Conservation (phyloP, 2,797 vertebrate species). For the Anniella stebbinsi region DNA sequence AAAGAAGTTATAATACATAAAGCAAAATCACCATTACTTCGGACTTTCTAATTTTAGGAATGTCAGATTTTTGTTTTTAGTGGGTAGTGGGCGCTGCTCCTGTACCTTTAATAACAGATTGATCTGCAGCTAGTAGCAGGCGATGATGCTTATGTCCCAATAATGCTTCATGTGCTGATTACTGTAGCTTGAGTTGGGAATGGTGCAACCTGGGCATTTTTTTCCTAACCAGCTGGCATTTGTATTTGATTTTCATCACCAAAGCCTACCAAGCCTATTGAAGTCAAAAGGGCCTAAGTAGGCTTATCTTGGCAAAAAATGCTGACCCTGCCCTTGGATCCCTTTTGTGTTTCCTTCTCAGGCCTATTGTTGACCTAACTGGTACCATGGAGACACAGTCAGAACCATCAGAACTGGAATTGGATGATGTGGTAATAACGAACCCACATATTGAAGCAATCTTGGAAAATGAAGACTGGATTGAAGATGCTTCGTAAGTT, state of each 20-base stretch:
- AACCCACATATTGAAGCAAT: conserved; percentile 98
- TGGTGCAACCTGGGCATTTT: not conserved
- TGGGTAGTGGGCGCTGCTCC: not conserved
- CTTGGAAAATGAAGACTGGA: conserved; percentile 97
- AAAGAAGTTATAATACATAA: not conserved
- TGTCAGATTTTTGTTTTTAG: not conserved
- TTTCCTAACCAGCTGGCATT: not conserved
- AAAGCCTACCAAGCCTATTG: not conserved
- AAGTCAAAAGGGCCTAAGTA: not conserved
- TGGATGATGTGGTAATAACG: conserved; percentile 97
- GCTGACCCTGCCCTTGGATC: not conserved
- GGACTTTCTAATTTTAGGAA: not conserved
- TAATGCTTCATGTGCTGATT: not conserved
- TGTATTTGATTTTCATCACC: not conserved
- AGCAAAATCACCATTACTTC: not conserved
- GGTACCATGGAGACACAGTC: conserved; percentile 94
- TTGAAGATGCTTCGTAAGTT: conserved; percentile 95
- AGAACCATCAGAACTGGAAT: conserved; percentile 93
- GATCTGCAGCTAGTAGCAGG: not conserved
- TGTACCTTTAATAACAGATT: not conserved
- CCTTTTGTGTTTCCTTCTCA: conserved; percentile 62
- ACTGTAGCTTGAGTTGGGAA: not conserved
- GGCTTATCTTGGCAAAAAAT: not conserved
- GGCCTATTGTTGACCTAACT: conserved; percentile 94
- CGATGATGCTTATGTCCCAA: not conserved